phyloP scores from a whole-genome alignment of 2,797 vertebrate genomes.

The Enteromius radiatus region DNA sequence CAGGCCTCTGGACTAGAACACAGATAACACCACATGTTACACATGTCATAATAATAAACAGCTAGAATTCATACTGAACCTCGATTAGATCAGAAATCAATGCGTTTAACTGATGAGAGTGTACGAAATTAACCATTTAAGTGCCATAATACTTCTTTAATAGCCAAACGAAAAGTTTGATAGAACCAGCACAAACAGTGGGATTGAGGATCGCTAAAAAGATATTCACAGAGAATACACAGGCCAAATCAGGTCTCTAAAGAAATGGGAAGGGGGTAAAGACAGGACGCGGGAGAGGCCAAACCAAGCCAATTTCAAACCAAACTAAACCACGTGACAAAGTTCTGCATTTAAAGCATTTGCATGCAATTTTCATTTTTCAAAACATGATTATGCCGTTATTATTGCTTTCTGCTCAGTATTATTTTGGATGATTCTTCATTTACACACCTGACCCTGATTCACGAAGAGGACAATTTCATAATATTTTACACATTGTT shows the following conservation, averaged over 20 bases:
- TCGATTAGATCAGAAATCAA: constrained; percentile 42
- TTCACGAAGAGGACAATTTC: constrained; percentile 36
- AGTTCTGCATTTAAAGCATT: constrained; percentile 30
- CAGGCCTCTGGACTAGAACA: constrained; percentile 52
- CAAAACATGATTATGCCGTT: constrained; percentile 45
- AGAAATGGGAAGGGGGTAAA: constrained; percentile 14
- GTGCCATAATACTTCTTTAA: constrained; percentile 28
- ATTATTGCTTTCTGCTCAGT: constrained; percentile 58
- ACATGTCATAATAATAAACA: constrained; percentile 46
- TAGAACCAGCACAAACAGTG: constrained; percentile 39
- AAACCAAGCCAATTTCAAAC: constrained; percentile 37
- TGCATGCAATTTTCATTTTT: constrained; percentile 46
- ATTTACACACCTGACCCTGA: constrained; percentile 51
- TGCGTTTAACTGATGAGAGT: constrained; percentile 12
- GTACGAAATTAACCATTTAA: constrained; percentile 35
- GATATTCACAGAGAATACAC: constrained; percentile 38
- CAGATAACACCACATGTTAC: constrained; percentile 42
- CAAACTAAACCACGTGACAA: constrained; percentile 28
- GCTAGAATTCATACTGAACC: constrained; percentile 33
- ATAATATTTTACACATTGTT: constrained; percentile 20
- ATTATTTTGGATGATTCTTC: constrained; percentile 47
- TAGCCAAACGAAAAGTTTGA: constrained; percentile 24
- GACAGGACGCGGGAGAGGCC: constrained; percentile 10
- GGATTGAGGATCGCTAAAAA: constrained; percentile 14
- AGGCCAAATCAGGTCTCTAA: constrained; percentile 28